Evolutionary conservation across 1,140 invertebrate species (phyloP).

Genomic region (Bombus waltoni): DNA sequence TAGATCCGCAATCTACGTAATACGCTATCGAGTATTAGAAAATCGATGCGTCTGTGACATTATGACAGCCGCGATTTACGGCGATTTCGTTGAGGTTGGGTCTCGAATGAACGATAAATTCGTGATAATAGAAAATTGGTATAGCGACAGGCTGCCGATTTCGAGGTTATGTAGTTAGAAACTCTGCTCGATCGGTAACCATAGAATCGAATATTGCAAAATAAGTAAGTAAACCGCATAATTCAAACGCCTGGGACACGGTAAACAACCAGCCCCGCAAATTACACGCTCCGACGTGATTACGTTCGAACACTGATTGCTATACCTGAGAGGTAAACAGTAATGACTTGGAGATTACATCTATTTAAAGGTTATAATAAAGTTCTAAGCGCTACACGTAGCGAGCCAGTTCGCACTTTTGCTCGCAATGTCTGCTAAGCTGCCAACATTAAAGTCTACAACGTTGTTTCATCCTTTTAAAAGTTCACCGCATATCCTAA

Average conservation of each 20-base stretch:
- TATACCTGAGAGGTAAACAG: background rate
- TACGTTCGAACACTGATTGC: slow-evolving; percentile 16
- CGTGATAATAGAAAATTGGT: background rate
- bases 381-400: slow-evolving; percentile 2
- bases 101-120: background rate
- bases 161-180: background rate
- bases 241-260: background rate
- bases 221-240: background rate
- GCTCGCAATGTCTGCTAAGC: background rate
- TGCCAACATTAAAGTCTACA: background rate
- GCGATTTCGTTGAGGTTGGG: background rate
- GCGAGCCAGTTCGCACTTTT: slow-evolving; percentile 1
- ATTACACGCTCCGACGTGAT: slow-evolving; percentile 4
- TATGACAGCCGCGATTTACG: background rate
- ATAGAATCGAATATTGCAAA: background rate
- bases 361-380: slow-evolving; percentile 24
- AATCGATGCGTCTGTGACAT: background rate
- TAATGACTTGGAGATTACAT: slow-evolving; percentile 20
- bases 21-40: too few relatives aligned
- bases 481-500: background rate
- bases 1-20: background rate
- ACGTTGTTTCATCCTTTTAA: too few relatives aligned
- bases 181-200: background rate
- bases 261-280: slow-evolving; percentile 7
- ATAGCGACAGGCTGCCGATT: background rate